phyloP scores from a whole-genome alignment of 1,140 invertebrate species.

The Caerostris darwini region DNA sequence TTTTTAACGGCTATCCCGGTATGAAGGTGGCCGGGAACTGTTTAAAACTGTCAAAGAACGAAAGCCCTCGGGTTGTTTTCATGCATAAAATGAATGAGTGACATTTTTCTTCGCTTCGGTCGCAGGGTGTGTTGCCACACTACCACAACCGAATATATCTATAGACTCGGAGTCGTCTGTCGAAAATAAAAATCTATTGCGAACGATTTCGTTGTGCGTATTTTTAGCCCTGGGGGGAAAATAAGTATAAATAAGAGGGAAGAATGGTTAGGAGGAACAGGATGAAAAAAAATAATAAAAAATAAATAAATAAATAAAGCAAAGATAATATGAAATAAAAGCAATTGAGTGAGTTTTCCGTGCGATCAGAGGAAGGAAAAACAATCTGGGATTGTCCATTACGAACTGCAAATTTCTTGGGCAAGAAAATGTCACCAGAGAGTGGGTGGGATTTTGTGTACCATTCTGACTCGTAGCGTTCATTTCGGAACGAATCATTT shows the following conservation, averaged over 20 bases:
- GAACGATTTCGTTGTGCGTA: slow-evolving; percentile 64
- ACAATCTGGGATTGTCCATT: slow-evolving; percentile 63
- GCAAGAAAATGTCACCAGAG: not conserved
- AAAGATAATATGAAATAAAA: slow-evolving; percentile 50
- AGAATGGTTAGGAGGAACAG: not conserved
- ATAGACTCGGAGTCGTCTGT: slow-evolving; percentile 63
- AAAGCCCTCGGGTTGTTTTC: slow-evolving; percentile 59
- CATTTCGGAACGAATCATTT: slow-evolving; percentile 17
- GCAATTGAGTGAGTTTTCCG: not conserved
- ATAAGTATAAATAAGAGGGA: slow-evolving; percentile 52
- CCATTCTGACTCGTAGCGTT: too few relatives aligned
- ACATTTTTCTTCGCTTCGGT: slow-evolving; percentile 70
- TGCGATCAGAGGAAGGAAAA: slow-evolving; percentile 47
- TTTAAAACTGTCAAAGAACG: slow-evolving; percentile 66
- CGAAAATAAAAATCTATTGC: slow-evolving; percentile 71
- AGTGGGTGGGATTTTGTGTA: not conserved
- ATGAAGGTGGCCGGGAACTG: slow-evolving; percentile 41
- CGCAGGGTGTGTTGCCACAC: slow-evolving; percentile 60
- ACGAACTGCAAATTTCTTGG: slow-evolving; percentile 47
- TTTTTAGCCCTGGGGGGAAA: slow-evolving; percentile 61
- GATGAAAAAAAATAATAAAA: not conserved
- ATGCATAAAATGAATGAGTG: slow-evolving; percentile 73
- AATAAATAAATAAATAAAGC: too few relatives aligned
- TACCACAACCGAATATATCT: slow-evolving; percentile 60
- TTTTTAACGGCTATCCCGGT: slow-evolving; percentile 65